These are phyloP conservation scores for Coilia nasus DNA, from an alignment of 2,797 vertebrate species.

Conservation along the genomic window DNA sequence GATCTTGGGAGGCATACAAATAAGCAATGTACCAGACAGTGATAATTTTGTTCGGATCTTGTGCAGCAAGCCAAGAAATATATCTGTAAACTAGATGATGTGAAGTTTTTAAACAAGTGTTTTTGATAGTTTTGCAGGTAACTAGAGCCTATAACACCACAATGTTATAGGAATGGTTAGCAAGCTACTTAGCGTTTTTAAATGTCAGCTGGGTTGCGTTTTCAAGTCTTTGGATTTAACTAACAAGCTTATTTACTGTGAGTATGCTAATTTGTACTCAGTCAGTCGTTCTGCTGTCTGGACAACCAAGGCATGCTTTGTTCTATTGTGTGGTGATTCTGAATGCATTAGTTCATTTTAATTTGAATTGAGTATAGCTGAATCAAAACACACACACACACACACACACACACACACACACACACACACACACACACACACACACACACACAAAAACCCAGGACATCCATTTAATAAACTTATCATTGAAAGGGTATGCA, in stretches of 20 bases:
- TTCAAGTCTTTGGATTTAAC: not conserved
- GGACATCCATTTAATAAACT: not conserved
- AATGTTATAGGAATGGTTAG: not conserved
- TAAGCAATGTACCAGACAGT: not conserved
- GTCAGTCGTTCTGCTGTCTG: not conserved
- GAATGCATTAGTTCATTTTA: not conserved
- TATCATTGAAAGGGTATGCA: not conserved
- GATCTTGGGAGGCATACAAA: not conserved
- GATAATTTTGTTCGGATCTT: no score
- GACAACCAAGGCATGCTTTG: not conserved
- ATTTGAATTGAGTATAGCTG: not conserved
- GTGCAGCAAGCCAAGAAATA: no score
- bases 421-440: slow-evolving; percentile 10
- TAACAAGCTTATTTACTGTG: not conserved
- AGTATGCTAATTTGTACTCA: not conserved
- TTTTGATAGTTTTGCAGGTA: no score
- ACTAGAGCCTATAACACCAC: not conserved
- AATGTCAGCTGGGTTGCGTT: not conserved
- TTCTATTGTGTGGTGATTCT: not conserved
- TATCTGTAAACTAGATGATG: no score
- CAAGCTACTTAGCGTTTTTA: not conserved
- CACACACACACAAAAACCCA: not conserved
- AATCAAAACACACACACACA: not conserved
- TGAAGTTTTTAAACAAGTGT: no score
- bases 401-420: not conserved